Percentiles rank a stretch among this genome's conserved stretches.
Conservation (phyloP, 2,888 invertebrate species). For the Alloplasta piceator region DNA sequence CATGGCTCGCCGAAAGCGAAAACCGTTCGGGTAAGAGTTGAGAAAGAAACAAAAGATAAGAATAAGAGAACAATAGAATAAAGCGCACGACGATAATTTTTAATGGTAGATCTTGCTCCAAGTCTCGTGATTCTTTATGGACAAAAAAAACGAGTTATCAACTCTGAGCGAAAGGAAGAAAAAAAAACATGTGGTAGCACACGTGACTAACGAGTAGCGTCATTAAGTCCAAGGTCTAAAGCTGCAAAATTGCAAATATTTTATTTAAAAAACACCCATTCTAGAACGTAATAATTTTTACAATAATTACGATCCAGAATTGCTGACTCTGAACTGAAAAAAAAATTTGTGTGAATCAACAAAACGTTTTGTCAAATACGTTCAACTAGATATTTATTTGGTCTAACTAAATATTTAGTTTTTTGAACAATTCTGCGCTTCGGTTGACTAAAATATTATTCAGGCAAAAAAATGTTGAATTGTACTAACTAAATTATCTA, state of each 20-base stretch:
- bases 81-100: neutral
- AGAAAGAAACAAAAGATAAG: neutral
- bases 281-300: neutral
- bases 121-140: conserved; percentile 4
- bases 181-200: conserved; percentile 6
- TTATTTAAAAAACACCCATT: neutral
- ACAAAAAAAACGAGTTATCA: neutral
- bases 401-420: too few relatives aligned
- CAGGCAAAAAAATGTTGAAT: too few relatives aligned
- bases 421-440: too few relatives aligned
- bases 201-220: conserved; percentile 1
- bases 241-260: neutral
- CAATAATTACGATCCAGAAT: conserved; percentile 7
- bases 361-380: too few relatives aligned
- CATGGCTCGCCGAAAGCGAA: conserved; percentile 87
- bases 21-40: conserved; percentile 89
- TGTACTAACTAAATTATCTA: too few relatives aligned
- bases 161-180: conserved; percentile 9
- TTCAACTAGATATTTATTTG: too few relatives aligned
- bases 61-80: neutral
- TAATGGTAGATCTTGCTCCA: conserved; percentile 1
- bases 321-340: neutral
- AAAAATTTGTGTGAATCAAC: too few relatives aligned
- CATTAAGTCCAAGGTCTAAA: conserved; percentile 36
- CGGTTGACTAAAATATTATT: too few relatives aligned